Evolutionary conservation across 1,140 invertebrate genomes (phyloP).

Genomic region (Lamellibrachia luymesi): DNA sequence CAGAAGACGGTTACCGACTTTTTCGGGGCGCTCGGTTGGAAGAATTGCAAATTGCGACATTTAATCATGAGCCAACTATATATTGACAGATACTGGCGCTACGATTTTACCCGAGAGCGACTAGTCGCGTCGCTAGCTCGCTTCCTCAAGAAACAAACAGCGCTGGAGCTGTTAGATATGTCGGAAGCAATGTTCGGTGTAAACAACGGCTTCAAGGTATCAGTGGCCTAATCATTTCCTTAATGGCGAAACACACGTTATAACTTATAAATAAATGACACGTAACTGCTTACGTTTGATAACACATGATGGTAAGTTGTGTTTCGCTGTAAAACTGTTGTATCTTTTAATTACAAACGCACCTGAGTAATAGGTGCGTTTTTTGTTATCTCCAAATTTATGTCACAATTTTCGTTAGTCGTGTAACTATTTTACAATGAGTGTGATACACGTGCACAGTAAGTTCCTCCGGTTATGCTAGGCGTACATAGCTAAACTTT

Average conservation of each 20-base stretch:
- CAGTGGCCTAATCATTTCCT: background rate
- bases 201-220: constrained; percentile 11
- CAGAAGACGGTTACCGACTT: constrained; percentile 13
- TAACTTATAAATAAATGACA: background rate
- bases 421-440: background rate
- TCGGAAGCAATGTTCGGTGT: background rate
- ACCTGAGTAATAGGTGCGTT: background rate
- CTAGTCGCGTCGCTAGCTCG: background rate
- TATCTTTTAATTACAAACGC: background rate
- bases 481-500: no score
- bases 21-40: constrained; percentile 6
- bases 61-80: constrained; percentile 10
- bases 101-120: background rate
- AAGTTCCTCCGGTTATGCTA: no score
- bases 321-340: background rate
- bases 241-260: background rate
- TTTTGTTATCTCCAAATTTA: background rate
- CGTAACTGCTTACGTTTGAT: background rate
- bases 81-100: constrained; percentile 13
- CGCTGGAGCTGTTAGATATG: background rate
- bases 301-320: background rate
- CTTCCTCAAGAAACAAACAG: constrained; percentile 10
- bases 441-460: no score
- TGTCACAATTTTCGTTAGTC: background rate
- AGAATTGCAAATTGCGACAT: background rate